Evolutionary conservation across 2,113 vertebrate species (phyloP).

Genomic region (Ciconia maguari): DNA sequence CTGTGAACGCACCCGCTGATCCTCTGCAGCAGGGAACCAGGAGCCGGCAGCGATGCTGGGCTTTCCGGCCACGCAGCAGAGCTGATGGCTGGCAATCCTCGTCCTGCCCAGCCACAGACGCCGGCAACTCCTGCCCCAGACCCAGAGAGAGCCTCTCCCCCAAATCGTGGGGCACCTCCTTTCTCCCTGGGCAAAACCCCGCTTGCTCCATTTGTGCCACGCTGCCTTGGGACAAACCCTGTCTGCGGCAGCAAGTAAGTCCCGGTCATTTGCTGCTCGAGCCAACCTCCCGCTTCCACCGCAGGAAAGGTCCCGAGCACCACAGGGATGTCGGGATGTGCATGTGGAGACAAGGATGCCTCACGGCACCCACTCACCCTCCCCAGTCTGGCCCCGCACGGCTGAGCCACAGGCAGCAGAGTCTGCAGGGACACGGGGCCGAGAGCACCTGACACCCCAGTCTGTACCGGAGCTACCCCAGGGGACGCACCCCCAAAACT

Average conservation of each 20-base stretch:
- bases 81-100: not conserved
- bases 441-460: not conserved
- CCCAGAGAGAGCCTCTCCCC: not conserved
- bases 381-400: not conserved
- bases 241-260: accelerated
- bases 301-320: not conserved
- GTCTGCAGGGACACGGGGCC: accelerated
- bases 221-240: not conserved
- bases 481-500: not conserved
- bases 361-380: accelerated
- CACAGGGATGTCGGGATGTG: not conserved
- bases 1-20: accelerated
- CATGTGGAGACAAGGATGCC: not conserved
- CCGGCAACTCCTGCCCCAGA: not conserved
- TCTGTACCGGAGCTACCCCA: not conserved
- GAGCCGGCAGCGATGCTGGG: not conserved
- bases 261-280: accelerated
- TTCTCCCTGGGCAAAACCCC: not conserved
- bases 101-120: not conserved
- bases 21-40: accelerated
- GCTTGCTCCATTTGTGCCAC: accelerated
- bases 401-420: not conserved
- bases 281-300: not conserved
- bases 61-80: not conserved
- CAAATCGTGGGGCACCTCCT: no score